Percentiles rank a stretch among this genome's conserved stretches.
These are phyloP conservation scores for Paragorgia papillata DNA, from an alignment of 92 coral and sea anemone genomes.

Conservation along the genomic window DNA sequence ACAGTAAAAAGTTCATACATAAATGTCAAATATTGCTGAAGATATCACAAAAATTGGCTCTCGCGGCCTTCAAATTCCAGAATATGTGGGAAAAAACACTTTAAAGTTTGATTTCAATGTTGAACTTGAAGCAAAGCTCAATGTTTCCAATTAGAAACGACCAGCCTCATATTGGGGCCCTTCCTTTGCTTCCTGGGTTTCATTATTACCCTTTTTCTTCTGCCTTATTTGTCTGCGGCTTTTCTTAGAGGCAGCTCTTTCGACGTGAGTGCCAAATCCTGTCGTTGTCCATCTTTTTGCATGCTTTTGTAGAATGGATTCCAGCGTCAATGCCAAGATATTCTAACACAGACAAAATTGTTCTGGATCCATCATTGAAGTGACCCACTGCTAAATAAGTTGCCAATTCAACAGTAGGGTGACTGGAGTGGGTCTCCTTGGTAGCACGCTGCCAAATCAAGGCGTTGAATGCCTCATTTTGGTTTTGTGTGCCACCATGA, in stretches of 20 bases:
- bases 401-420: constrained; percentile 52
- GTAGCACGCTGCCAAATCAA: constrained; percentile 67
- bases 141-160: no score
- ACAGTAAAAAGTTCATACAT: no score
- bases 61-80: no score
- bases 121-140: no score
- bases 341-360: not conserved
- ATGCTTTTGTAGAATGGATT: not conserved
- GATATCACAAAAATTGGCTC: no score
- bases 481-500: constrained; percentile 66
- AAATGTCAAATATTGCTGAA: no score
- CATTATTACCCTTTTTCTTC: no score
- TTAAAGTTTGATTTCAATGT: no score
- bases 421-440: constrained; percentile 63
- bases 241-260: constrained; percentile 38
- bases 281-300: constrained; percentile 1
- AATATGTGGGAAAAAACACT: no score
- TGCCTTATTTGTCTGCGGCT: no score
- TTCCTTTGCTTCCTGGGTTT: no score
- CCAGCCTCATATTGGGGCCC: no score
- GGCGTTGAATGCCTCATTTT: constrained; percentile 71
- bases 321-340: not conserved
- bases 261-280: constrained; percentile 21
- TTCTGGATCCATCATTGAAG: constrained; percentile 48
- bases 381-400: constrained; percentile 48